Conservation (phyloP, 2,888 invertebrate genomes). For the Lepidochitona cinerea region DNA sequence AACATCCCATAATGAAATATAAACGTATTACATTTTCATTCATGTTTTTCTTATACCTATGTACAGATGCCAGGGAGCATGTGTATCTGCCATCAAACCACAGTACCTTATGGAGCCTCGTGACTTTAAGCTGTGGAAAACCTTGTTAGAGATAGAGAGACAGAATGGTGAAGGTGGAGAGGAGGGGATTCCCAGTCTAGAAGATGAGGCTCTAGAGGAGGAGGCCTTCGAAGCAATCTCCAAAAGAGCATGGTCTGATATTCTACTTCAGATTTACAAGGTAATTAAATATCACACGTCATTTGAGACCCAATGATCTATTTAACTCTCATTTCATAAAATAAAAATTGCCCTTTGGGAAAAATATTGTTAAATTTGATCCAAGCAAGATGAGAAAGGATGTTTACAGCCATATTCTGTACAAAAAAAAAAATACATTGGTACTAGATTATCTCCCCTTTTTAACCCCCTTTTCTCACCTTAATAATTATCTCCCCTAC, state of each 20-base stretch:
- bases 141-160: constrained; percentile 49
- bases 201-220: constrained; percentile 60
- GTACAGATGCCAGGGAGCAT: constrained; percentile 69
- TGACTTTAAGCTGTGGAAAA: constrained; percentile 67
- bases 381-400: too few relatives aligned
- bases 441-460: too few relatives aligned
- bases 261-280: constrained; percentile 69
- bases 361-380: too few relatives aligned
- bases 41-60: too few relatives aligned
- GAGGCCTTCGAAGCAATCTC: constrained; percentile 69
- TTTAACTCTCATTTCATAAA: too few relatives aligned
- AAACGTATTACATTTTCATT: too few relatives aligned
- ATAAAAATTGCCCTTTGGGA: too few relatives aligned
- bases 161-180: constrained; percentile 36
- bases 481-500: too few relatives aligned
- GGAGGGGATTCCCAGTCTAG: constrained; percentile 42
- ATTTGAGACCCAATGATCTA: background rate
- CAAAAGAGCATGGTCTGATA: constrained; percentile 69
- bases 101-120: constrained; percentile 69
- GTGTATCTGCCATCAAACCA: constrained; percentile 67
- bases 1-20: too few relatives aligned
- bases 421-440: too few relatives aligned
- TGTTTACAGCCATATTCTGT: too few relatives aligned
- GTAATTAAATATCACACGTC: constrained; percentile 32
- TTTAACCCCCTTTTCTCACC: too few relatives aligned